phyloP scores from a whole-genome alignment of 2,797 vertebrate species.

The Trachurus trachurus region DNA sequence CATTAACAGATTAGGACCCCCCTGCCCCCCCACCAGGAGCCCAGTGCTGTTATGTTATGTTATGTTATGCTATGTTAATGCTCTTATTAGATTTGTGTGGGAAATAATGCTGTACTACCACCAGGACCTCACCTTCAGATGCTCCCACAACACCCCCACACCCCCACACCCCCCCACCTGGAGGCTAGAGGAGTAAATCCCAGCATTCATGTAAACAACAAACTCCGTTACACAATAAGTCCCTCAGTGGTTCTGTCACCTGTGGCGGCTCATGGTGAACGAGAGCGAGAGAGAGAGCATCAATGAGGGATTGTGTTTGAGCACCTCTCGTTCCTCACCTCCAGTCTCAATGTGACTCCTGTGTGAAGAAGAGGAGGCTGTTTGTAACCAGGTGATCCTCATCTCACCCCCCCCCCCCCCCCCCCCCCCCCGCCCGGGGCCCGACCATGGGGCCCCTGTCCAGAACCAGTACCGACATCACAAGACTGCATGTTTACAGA shows the following conservation, averaged over 20 bases:
- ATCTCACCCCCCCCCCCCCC: not conserved
- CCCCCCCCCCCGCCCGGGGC: not conserved
- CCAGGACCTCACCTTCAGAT: slow-evolving; percentile 24
- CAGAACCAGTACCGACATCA: slow-evolving; percentile 56
- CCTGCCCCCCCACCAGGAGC: not conserved
- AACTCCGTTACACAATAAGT: no score
- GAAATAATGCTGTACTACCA: slow-evolving; percentile 24
- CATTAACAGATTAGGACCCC: slow-evolving; percentile 23
- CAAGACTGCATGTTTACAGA: slow-evolving; percentile 55
- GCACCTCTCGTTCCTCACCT: slow-evolving; percentile 9
- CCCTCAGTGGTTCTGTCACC: no score
- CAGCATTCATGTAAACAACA: no score
- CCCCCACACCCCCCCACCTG: no score
- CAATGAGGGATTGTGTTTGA: no score
- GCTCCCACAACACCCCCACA: not conserved
- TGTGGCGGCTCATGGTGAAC: no score
- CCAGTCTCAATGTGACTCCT: not conserved
- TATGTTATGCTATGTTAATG: slow-evolving; percentile 50
- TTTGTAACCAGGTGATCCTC: slow-evolving; percentile 71
- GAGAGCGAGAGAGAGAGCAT: no score
- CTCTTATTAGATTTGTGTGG: slow-evolving; percentile 66
- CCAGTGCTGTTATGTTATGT: no score
- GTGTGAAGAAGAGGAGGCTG: slow-evolving; percentile 45
- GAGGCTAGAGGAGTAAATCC: no score
- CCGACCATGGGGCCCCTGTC: slow-evolving; percentile 14